Conservation (phyloP, 1,140 invertebrate genomes). For the Panulirus ornatus region DNA sequence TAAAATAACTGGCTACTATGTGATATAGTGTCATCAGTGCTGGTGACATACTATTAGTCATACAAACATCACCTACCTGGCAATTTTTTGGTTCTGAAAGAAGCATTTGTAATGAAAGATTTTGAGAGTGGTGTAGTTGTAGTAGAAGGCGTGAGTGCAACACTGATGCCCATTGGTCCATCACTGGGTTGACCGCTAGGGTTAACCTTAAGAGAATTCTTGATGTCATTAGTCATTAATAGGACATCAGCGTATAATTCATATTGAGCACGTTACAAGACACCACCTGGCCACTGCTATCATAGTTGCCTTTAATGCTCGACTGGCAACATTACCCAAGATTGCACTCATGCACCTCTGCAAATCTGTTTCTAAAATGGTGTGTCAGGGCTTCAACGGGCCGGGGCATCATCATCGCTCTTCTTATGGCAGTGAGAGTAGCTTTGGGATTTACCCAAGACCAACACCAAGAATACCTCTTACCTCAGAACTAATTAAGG, state of each 20-base stretch:
- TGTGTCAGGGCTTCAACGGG: slow-evolving; percentile 89
- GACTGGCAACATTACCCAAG: slow-evolving; percentile 87
- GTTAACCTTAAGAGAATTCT: slow-evolving; percentile 88
- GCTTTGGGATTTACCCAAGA: slow-evolving; percentile 79
- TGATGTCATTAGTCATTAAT: slow-evolving; percentile 91
- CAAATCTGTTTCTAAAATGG: slow-evolving; percentile 89
- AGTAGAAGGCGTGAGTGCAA: slow-evolving; percentile 86
- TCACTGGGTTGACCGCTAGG: slow-evolving; percentile 84
- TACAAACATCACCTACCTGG: slow-evolving; percentile 81
- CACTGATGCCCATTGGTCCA: slow-evolving; percentile 88
- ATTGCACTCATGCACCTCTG: slow-evolving; percentile 89
- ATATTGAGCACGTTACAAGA: slow-evolving; percentile 90
- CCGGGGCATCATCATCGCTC: slow-evolving; percentile 83
- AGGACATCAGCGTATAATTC: slow-evolving; percentile 93
- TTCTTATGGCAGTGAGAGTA: slow-evolving; percentile 82
- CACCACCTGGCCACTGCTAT: slow-evolving; percentile 91
- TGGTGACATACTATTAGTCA: slow-evolving; percentile 48
- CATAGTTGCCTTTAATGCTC: slow-evolving; percentile 91
- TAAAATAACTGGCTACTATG: background rate
- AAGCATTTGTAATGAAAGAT: slow-evolving; percentile 97
- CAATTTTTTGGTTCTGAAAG: slow-evolving; percentile 96
- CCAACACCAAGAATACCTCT: slow-evolving; percentile 88
- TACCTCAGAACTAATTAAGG: slow-evolving; percentile 89
- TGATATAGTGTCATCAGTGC: background rate
- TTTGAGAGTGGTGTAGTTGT: slow-evolving; percentile 90